phyloP scores from a whole-genome alignment of 1,140 invertebrate genomes.

The Aleiodes sp. region DNA sequence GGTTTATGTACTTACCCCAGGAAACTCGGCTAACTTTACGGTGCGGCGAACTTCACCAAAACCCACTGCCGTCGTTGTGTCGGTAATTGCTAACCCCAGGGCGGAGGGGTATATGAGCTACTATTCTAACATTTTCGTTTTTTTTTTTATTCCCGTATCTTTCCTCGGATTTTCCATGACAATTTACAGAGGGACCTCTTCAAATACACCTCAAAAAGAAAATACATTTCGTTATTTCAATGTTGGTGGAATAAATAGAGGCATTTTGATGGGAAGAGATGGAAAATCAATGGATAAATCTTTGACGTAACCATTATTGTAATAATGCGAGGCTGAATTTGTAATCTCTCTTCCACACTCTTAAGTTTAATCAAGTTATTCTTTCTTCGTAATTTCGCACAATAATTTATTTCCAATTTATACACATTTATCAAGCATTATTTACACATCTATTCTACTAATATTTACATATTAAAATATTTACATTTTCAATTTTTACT shows the following conservation, averaged over 20 bases:
- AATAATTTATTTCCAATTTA: slow-evolving; percentile 59
- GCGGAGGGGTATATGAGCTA: neutral
- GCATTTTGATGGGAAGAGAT: neutral
- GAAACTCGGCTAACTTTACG: slow-evolving; percentile 43
- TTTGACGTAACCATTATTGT: neutral
- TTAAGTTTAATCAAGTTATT: slow-evolving; percentile 12
- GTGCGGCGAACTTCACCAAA: slow-evolving; percentile 26
- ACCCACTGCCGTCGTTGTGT: slow-evolving; percentile 8
- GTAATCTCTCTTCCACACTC: slow-evolving; percentile 13
- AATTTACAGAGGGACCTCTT: neutral
- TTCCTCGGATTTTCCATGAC: neutral
- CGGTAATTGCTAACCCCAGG: slow-evolving; percentile 21
- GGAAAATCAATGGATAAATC: slow-evolving; percentile 10
- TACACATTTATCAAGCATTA: slow-evolving; percentile 55
- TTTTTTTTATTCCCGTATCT: neutral
- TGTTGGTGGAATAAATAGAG: neutral
- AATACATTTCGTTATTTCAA: neutral
- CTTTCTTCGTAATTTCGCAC: slow-evolving; percentile 38
- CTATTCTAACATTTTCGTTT: neutral
- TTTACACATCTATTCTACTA: slow-evolving; percentile 49
- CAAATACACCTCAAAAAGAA: neutral
- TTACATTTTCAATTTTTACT: neutral
- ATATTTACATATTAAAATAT: slow-evolving; percentile 54
- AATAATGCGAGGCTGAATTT: slow-evolving; percentile 24
- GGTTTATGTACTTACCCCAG: slow-evolving; percentile 50